These are phyloP conservation scores for Archivesica marissinica DNA, from an alignment of 1,140 invertebrate species.

Conservation along the genomic window DNA sequence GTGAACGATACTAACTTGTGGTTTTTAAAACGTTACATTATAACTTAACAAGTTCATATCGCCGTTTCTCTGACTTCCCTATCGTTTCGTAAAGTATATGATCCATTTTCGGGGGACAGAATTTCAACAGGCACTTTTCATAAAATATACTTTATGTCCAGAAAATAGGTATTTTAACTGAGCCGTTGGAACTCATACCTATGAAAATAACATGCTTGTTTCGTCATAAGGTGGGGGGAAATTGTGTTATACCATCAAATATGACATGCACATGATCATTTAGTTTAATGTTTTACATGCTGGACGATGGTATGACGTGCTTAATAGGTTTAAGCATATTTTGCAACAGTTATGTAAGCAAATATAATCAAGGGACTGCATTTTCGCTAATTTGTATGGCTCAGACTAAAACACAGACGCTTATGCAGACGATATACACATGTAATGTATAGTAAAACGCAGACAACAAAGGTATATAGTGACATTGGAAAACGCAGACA, in stretches of 20 bases:
- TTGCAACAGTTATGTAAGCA: background rate
- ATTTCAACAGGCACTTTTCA: background rate
- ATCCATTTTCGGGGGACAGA: background rate
- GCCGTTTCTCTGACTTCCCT: background rate
- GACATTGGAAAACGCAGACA: too few species aligned
- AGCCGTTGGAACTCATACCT: background rate
- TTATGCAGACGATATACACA: too few species aligned
- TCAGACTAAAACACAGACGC: too few species aligned
- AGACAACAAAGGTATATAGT: too few species aligned
- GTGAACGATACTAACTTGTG: background rate
- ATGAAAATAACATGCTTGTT: background rate
- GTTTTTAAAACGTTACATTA: background rate
- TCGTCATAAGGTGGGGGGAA: background rate
- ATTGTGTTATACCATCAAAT: background rate
- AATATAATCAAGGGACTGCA: background rate
- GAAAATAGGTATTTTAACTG: background rate
- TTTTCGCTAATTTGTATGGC: background rate
- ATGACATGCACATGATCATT: background rate
- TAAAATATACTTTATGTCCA: background rate
- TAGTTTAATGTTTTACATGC: background rate
- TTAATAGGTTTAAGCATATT: slow-evolving; percentile 9
- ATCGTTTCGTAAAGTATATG: background rate
- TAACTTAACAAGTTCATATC: background rate
- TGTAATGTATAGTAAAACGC: too few species aligned
- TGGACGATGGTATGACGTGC: background rate